Evolutionary conservation across 64 coral and sea anemone species (phyloP).

Genomic region (Actinia tenebrosa): DNA sequence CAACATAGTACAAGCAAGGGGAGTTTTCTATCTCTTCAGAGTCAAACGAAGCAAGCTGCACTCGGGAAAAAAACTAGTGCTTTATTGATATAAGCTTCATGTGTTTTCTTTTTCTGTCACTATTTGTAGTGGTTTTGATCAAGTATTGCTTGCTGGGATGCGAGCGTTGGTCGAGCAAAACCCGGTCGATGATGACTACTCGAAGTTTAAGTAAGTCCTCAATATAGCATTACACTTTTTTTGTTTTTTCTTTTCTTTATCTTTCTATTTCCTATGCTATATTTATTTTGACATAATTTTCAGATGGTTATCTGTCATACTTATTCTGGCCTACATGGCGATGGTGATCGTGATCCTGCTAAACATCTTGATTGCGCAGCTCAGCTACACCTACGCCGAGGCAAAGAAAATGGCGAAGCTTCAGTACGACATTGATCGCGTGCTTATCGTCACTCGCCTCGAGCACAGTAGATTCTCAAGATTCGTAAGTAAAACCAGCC

Average conservation of each 20-base stretch:
- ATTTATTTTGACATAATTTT: background rate
- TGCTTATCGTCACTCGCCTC: conserved; percentile 73
- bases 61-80: too few relatives aligned
- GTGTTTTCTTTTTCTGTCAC: too few relatives aligned
- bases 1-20: too few relatives aligned
- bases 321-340: conserved; percentile 87
- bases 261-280: too few relatives aligned
- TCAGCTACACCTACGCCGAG: conserved; percentile 88
- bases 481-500: conserved; percentile 54
- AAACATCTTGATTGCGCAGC: conserved; percentile 89
- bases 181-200: conserved; percentile 75
- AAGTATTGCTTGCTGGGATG: conserved; percentile 70
- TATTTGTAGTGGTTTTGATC: conserved; percentile 56
- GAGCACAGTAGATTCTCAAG: conserved; percentile 79
- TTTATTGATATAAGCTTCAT: too few relatives aligned
- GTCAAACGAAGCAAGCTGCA: too few relatives aligned
- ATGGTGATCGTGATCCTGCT: conserved; percentile 92
- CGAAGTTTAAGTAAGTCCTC: conserved; percentile 77
- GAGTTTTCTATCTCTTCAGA: too few relatives aligned
- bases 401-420: conserved; percentile 85
- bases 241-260: too few relatives aligned
- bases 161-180: conserved; percentile 81
- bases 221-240: background rate
- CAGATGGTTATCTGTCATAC: conserved; percentile 79
- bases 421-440: conserved; percentile 78